Conservation (phyloP, 2,113 vertebrate genomes). For the Bubalus kerabau region DNA sequence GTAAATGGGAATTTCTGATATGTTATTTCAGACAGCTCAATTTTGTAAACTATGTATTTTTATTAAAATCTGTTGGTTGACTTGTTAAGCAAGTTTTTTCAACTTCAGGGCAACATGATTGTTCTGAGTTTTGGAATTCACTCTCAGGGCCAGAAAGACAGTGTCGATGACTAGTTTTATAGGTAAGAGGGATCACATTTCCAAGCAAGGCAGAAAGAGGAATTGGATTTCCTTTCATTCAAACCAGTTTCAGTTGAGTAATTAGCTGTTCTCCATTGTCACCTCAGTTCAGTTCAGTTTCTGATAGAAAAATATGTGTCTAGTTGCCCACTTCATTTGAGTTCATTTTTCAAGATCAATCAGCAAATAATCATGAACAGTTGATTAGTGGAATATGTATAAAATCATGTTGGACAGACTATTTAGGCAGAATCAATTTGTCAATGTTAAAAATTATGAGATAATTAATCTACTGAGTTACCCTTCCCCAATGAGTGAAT, state of each 20-base stretch:
- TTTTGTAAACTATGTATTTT: not conserved
- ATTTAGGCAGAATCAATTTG: not conserved
- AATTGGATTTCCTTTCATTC: not conserved
- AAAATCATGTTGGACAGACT: not conserved
- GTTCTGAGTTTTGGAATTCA: not conserved
- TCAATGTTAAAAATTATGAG: not conserved
- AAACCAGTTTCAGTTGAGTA: not conserved
- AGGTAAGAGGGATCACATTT: not conserved
- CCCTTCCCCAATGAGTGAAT: not conserved
- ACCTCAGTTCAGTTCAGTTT: not conserved
- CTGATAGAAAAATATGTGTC: not conserved
- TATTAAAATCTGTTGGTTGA: not conserved
- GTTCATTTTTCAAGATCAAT: constrained; percentile 21
- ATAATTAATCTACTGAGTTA: not conserved
- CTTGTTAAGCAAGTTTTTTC: not conserved
- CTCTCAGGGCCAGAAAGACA: not conserved
- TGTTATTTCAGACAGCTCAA: not conserved
- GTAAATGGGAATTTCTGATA: not conserved
- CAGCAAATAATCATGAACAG: not conserved
- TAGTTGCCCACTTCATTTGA: not conserved
- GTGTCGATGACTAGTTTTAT: not conserved
- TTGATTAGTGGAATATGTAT: not conserved
- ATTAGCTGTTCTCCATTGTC: not conserved
- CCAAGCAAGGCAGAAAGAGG: not conserved
- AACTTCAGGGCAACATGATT: not conserved